Conservation (phyloP, 2,113 vertebrate species). For the Lampris incognitus region DNA sequence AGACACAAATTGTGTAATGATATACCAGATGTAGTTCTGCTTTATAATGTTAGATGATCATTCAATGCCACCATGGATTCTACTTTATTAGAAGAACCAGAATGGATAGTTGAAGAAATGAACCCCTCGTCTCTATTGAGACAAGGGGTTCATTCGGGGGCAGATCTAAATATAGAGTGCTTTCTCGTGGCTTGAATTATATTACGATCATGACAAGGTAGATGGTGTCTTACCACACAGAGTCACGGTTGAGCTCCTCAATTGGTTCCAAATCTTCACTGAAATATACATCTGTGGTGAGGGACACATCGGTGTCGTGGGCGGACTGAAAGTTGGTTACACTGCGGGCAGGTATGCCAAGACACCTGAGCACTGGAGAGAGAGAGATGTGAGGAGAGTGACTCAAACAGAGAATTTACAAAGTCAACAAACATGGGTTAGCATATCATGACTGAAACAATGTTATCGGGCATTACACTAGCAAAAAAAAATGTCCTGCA, state of each 20-base stretch:
- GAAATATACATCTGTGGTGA: constrained; percentile 92
- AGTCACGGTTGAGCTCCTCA: constrained; percentile 88
- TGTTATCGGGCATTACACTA: constrained; percentile 8
- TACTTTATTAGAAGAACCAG: not conserved
- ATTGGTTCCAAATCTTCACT: constrained; percentile 89
- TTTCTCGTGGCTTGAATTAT: constrained; percentile 34
- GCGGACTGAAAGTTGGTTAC: constrained; percentile 96
- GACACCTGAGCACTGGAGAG: constrained; percentile 87
- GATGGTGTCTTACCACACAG: constrained; percentile 87
- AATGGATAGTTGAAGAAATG: not conserved
- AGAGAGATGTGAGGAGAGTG: constrained; percentile 11
- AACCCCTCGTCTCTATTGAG: constrained; percentile 28
- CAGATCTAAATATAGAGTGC: constrained; percentile 40
- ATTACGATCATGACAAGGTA: not conserved
- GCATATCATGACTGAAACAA: not conserved
- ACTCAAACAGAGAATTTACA: not conserved
- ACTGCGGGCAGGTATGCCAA: constrained; percentile 89
- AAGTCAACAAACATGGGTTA: not conserved
- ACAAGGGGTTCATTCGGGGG: constrained; percentile 5
- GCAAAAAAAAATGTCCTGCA: not conserved
- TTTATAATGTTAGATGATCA: not conserved
- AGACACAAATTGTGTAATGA: not conserved
- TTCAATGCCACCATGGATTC: not conserved
- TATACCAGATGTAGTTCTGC: not conserved
- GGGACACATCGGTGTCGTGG: constrained; percentile 91